These are phyloP conservation scores for Geotrypetes seraphini DNA, from an alignment of 2,797 vertebrate species.

Conservation along the genomic window DNA sequence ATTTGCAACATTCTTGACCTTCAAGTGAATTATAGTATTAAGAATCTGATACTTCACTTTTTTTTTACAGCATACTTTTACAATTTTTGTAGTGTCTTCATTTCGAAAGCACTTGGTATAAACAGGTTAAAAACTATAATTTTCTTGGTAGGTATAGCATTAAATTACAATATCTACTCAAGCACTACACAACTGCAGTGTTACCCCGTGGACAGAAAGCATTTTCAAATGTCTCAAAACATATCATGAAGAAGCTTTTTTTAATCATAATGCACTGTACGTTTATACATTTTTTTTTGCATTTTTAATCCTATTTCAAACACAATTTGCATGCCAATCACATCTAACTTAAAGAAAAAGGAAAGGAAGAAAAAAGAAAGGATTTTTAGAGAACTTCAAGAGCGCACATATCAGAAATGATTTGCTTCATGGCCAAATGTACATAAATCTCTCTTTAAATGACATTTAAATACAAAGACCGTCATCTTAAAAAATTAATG, in stretches of 20 bases:
- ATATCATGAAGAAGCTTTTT: constrained; percentile 16
- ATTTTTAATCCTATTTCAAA: constrained; percentile 16
- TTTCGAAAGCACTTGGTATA: constrained; percentile 33
- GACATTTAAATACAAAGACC: too few relatives aligned
- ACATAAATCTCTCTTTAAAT: too few relatives aligned
- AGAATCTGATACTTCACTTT: constrained; percentile 26
- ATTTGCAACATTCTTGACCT: constrained; percentile 31
- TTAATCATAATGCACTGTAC: constrained; percentile 12
- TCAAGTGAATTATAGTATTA: constrained; percentile 23
- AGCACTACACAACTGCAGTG: constrained; percentile 16
- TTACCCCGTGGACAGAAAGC: constrained; percentile 28
- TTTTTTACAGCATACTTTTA: constrained; percentile 19
- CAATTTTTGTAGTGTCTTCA: constrained; percentile 24
- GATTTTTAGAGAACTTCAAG: too few relatives aligned
- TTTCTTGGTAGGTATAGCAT: constrained; percentile 32
- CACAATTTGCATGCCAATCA: constrained; percentile 5
- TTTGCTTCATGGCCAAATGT: too few relatives aligned
- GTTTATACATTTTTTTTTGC: constrained; percentile 24
- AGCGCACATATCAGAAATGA: too few relatives aligned
- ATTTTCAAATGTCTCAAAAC: constrained; percentile 27
- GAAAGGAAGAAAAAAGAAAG: neutral
- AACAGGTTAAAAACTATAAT: constrained; percentile 36
- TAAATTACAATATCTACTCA: constrained; percentile 28
- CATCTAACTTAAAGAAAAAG: neutral
- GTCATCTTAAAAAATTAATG: too few relatives aligned